A percentile compares a stretch with the other conserved stretches of the same genome.
phyloP scores from a whole-genome alignment of 2,797 vertebrate species.

The Sardinella longiceps region DNA sequence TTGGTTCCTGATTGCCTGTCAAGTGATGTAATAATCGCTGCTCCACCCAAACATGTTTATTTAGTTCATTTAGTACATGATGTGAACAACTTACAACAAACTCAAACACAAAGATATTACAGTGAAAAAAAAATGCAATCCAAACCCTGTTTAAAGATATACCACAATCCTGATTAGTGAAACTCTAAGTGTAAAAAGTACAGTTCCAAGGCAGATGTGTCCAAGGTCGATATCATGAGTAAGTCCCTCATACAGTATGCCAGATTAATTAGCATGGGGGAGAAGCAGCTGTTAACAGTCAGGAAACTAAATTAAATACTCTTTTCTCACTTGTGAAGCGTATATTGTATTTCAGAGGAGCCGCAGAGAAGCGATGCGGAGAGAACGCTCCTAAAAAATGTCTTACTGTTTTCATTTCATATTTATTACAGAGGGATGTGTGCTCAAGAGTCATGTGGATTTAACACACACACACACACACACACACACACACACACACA shows the following conservation, averaged over 20 bases:
- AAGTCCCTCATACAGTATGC: neutral
- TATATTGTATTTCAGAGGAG: slow-evolving; percentile 1
- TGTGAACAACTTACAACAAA: too few species aligned
- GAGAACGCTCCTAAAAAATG: neutral
- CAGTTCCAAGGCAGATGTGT: neutral
- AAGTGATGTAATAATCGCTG: too few species aligned
- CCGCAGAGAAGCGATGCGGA: neutral
- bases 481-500: neutral
- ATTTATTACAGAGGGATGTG: slow-evolving; percentile 5
- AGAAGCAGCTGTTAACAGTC: neutral
- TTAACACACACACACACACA: neutral
- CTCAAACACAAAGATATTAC: too few species aligned
- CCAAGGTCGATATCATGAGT: neutral
- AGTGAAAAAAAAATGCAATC: neutral
- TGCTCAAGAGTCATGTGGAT: neutral
- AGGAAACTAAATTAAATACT: neutral
- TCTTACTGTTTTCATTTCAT: slow-evolving; percentile 18
- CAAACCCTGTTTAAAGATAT: neutral
- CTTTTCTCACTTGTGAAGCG: neutral
- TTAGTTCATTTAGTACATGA: too few species aligned
- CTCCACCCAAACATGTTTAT: too few species aligned
- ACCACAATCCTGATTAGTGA: neutral
- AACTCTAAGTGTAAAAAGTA: too few species aligned
- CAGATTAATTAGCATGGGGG: neutral
- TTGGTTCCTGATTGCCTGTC: too few species aligned